Conservation (phyloP, 1,140 invertebrate genomes). For the Drosophila truncata region DNA sequence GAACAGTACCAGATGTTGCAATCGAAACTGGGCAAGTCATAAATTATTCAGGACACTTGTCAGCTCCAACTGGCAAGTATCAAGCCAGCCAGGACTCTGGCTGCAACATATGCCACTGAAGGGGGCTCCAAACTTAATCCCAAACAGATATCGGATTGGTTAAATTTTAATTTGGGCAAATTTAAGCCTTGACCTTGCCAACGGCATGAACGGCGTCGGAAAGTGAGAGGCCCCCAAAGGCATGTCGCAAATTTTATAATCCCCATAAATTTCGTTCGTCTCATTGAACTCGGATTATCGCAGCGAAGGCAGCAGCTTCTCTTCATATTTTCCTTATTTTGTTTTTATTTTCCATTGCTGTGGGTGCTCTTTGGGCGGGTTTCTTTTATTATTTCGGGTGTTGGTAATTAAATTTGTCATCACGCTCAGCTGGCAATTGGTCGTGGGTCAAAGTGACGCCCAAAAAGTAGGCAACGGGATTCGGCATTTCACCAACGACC, state of each 20-base stretch:
- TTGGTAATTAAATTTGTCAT: constrained; percentile 79
- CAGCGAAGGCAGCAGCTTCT: constrained; percentile 38
- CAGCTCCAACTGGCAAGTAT: constrained; percentile 72
- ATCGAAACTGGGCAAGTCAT: constrained; percentile 61
- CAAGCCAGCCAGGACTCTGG: constrained; percentile 12
- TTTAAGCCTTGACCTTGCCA: constrained; percentile 58
- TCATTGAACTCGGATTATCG: constrained; percentile 73
- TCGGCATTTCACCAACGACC: constrained; percentile 20
- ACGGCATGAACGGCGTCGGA: background rate
- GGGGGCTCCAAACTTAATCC: constrained; percentile 19
- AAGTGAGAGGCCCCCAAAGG: constrained; percentile 28
- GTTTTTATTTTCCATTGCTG: background rate
- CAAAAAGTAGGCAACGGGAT: constrained; percentile 60
- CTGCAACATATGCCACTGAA: constrained; percentile 43
- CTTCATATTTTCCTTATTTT: constrained; percentile 26
- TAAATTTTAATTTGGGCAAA: constrained; percentile 33
- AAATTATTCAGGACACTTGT: constrained; percentile 80
- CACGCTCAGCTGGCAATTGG: constrained; percentile 55
- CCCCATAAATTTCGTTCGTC: constrained; percentile 59
- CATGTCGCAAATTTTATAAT: constrained; percentile 70
- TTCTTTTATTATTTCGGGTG: constrained; percentile 50
- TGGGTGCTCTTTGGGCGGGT: constrained; percentile 14
- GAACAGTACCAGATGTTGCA: constrained; percentile 52
- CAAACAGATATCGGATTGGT: constrained; percentile 26
- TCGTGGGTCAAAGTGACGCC: constrained; percentile 51